These are phyloP conservation scores for Fulmarus glacialis DNA, from an alignment of 2,113 vertebrate genomes.

Conservation along the genomic window DNA sequence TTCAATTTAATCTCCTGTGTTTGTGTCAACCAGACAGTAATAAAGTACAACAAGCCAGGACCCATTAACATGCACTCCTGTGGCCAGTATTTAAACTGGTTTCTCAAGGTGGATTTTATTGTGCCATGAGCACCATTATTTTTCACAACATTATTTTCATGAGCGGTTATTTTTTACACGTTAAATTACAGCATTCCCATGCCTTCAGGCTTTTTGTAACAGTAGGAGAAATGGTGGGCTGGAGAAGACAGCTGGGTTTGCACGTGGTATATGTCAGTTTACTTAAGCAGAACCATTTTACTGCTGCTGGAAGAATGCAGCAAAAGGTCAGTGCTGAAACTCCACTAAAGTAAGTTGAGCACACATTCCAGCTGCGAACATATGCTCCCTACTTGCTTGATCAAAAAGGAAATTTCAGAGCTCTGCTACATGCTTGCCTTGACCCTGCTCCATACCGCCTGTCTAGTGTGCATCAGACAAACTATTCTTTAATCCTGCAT, in stretches of 20 bases:
- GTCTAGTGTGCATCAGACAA: conserved; percentile 34
- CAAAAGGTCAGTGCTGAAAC: conserved; percentile 63
- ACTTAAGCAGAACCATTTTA: conserved; percentile 52
- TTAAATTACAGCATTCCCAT: neutral
- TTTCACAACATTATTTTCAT: neutral
- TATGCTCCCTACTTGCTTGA: conserved; percentile 21
- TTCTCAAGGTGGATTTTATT: neutral
- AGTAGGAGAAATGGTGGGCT: conserved; percentile 47
- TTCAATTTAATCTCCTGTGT: neutral
- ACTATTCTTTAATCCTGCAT: conserved; percentile 32
- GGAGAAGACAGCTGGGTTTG: conserved; percentile 57
- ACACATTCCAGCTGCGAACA: conserved; percentile 55
- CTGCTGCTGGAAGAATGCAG: conserved; percentile 39
- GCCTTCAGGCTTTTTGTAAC: conserved; percentile 21
- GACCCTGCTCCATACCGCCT: conserved; percentile 34
- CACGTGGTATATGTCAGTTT: conserved; percentile 47
- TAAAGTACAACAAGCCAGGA: neutral
- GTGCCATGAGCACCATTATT: neutral
- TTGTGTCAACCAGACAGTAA: neutral
- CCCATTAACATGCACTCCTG: neutral
- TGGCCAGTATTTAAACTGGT: neutral
- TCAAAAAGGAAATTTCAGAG: conserved; percentile 58
- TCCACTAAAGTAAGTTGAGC: conserved; percentile 45
- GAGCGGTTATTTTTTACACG: neutral
- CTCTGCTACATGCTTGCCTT: conserved; percentile 52